Percentiles rank a stretch among this genome's conserved stretches.
phyloP scores from a whole-genome alignment of 2,797 vertebrate species.

The Enteromius afrohamiltoni region DNA sequence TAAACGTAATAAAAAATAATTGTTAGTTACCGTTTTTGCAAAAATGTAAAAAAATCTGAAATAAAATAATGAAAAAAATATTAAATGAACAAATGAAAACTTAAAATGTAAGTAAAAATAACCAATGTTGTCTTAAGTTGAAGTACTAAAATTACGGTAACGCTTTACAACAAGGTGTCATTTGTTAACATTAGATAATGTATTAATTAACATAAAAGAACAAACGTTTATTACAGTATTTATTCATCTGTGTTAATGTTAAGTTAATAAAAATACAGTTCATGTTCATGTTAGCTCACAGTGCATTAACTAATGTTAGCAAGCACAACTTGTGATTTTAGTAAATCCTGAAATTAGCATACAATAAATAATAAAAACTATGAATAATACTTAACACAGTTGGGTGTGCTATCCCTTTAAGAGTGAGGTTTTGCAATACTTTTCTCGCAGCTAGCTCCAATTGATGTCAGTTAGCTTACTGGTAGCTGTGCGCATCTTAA shows the following conservation, averaged over 20 bases:
- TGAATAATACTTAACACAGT: not conserved
- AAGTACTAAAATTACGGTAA: not conserved
- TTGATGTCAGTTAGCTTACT: slow-evolving; percentile 13
- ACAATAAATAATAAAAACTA: not conserved
- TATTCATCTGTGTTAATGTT: too few relatives aligned
- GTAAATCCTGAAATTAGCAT: too few relatives aligned
- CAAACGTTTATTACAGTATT: too few relatives aligned
- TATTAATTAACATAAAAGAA: too few relatives aligned
- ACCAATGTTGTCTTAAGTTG: not conserved
- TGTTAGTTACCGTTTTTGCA: not conserved
- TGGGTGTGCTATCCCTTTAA: not conserved
- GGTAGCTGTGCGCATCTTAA: slow-evolving; percentile 5
- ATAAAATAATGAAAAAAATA: not conserved
- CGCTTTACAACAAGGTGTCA: too few relatives aligned
- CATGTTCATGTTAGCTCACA: too few relatives aligned
- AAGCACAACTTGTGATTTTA: too few relatives aligned
- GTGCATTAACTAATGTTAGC: too few relatives aligned
- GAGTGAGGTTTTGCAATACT: slow-evolving; percentile 11
- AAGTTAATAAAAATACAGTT: too few relatives aligned
- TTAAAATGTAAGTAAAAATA: not conserved
- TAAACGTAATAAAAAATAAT: not conserved
- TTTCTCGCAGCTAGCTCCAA: slow-evolving; percentile 25
- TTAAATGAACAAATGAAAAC: not conserved
- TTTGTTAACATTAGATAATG: too few relatives aligned
- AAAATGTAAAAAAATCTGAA: not conserved